A percentile compares a stretch with the other conserved stretches of the same genome.
Conservation (phyloP, 2,113 vertebrate genomes). For the Tetrao urogallus region DNA sequence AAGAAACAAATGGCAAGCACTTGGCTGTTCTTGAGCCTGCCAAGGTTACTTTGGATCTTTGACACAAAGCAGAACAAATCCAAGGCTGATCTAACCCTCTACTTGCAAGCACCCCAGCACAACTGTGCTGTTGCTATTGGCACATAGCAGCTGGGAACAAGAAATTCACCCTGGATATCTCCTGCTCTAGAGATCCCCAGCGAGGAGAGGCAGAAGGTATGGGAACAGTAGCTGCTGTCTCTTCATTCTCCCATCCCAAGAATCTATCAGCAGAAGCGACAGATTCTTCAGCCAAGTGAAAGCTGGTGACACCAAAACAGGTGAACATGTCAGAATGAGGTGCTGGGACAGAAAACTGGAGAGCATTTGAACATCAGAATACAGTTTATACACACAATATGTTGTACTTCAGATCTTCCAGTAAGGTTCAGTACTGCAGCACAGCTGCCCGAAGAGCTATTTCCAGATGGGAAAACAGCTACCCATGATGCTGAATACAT, state of each 20-base stretch:
- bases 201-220: background rate
- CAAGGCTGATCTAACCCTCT: background rate
- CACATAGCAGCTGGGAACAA: background rate
- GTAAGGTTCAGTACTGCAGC: background rate
- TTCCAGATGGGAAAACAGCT: background rate
- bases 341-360: background rate
- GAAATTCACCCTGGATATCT: background rate
- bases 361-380: background rate
- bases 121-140: background rate
- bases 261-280: background rate
- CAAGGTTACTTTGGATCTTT: background rate
- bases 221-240: background rate
- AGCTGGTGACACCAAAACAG: background rate
- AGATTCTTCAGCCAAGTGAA: background rate
- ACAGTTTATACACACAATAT: background rate
- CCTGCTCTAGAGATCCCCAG: background rate
- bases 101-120: background rate
- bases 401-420: background rate
- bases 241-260: background rate
- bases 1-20: background rate
- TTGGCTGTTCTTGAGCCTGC: background rate
- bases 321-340: background rate
- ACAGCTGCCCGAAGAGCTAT: background rate
- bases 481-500: background rate
- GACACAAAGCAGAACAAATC: background rate